phyloP scores from a whole-genome alignment of 2,113 vertebrate species.

The Bettongia penicillata region DNA sequence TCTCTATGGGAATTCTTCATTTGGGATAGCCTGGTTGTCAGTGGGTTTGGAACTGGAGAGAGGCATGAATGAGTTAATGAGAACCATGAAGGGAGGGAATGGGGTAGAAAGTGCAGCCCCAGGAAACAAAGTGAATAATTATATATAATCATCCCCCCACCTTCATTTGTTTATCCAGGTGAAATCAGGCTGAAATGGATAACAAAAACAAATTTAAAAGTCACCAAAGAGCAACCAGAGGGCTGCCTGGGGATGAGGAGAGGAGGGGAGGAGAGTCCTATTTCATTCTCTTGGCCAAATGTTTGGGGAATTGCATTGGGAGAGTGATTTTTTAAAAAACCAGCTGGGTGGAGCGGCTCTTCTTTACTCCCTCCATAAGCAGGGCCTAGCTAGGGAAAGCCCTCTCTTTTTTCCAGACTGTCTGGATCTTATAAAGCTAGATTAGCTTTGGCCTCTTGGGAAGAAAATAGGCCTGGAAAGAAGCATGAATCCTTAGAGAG shows the following conservation, averaged over 20 bases:
- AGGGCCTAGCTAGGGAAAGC: not conserved
- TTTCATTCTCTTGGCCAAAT: not conserved
- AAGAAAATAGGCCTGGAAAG: not conserved
- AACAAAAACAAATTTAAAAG: not conserved
- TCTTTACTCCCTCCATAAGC: not conserved
- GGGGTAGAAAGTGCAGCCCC: not conserved
- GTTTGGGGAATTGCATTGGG: not conserved
- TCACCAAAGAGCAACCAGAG: not conserved
- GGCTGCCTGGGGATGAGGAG: not conserved
- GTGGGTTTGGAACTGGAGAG: not conserved
- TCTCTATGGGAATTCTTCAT: not conserved
- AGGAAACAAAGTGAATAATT: not conserved
- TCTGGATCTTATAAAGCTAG: not conserved
- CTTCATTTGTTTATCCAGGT: not conserved
- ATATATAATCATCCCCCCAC: not conserved
- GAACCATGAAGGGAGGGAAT: not conserved
- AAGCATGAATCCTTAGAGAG: not conserved
- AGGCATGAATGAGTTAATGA: not conserved
- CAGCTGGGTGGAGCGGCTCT: not conserved
- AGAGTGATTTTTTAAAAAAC: not conserved
- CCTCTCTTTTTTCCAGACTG: not conserved
- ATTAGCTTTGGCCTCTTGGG: not conserved
- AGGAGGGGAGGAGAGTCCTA: not conserved
- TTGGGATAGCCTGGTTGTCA: not conserved
- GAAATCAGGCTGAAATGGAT: not conserved